Evolutionary conservation across 2,113 vertebrate genomes (phyloP).

Genomic region (Spheniscus mendiculus): DNA sequence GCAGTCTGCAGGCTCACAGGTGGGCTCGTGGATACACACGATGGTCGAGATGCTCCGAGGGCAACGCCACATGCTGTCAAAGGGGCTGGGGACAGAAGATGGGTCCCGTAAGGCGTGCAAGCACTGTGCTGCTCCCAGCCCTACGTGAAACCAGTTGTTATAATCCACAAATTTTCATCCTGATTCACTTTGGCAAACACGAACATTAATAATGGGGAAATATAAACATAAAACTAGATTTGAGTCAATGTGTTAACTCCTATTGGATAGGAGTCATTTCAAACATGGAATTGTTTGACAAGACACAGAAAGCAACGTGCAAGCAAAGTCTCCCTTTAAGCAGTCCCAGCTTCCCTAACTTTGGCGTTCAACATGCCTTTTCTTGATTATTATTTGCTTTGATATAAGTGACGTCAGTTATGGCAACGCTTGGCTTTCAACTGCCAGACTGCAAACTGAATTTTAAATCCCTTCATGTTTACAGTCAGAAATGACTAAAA

Average conservation of each 20-base stretch:
- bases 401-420: background rate
- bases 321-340: background rate
- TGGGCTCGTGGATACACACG: slow-evolving; percentile 84
- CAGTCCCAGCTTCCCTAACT: background rate
- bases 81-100: slow-evolving; percentile 30
- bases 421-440: background rate
- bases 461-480: background rate
- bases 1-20: slow-evolving; percentile 82
- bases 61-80: slow-evolving; percentile 86
- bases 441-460: background rate
- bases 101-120: background rate
- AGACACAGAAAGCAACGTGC: background rate
- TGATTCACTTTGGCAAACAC: fast-evolving
- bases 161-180: background rate
- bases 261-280: background rate
- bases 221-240: fast-evolving
- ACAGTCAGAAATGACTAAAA: background rate
- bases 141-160: fast-evolving
- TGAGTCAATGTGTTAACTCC: background rate
- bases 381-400: background rate
- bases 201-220: background rate
- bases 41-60: slow-evolving; percentile 85
- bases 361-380: background rate
- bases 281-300: background rate
- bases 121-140: background rate